Percentiles rank a stretch among this genome's conserved stretches.
Evolutionary conservation across 2,797 vertebrate species (phyloP).

Genomic region (Decapterus maruadsi): DNA sequence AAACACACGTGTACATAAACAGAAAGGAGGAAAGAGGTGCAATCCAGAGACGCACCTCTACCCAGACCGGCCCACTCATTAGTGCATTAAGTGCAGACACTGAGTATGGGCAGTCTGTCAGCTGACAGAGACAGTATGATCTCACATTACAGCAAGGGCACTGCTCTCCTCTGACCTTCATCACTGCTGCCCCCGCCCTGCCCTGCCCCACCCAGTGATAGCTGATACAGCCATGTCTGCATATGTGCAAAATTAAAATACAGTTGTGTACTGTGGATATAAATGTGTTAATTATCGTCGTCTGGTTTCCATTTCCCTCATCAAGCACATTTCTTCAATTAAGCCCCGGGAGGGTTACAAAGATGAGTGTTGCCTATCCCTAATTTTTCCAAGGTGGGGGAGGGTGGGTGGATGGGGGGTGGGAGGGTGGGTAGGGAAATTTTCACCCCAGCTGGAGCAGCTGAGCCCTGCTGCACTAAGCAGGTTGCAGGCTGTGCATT

Average conservation of each 20-base stretch:
- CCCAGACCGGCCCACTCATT: slow-evolving; percentile 24
- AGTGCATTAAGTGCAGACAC: slow-evolving; percentile 57
- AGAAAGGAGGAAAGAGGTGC: slow-evolving; percentile 6
- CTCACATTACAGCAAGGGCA: slow-evolving; percentile 70
- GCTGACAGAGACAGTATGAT: slow-evolving; percentile 49
- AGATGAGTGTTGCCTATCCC: slow-evolving; percentile 20
- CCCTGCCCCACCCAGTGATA: slow-evolving; percentile 26
- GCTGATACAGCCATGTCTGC: slow-evolving; percentile 15
- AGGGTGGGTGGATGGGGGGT: neutral
- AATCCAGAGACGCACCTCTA: slow-evolving; percentile 5
- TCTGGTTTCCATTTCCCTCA: neutral
- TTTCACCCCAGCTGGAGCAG: slow-evolving; percentile 43
- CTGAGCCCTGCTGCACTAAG: slow-evolving; percentile 62
- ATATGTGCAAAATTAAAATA: slow-evolving; percentile 29
- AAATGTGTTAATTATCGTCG: neutral
- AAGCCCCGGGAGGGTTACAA: neutral
- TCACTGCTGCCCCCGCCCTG: slow-evolving; percentile 32
- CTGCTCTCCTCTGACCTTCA: slow-evolving; percentile 70
- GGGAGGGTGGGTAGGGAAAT: neutral
- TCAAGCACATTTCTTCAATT: neutral
- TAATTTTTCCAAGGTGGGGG: neutral
- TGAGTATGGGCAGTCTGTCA: slow-evolving; percentile 45
- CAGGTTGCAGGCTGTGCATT: slow-evolving; percentile 77
- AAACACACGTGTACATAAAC: neutral
- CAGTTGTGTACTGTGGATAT: neutral